These are phyloP conservation scores for Anthoptus insignis DNA, from an alignment of 2,888 invertebrate genomes.

Conservation along the genomic window DNA sequence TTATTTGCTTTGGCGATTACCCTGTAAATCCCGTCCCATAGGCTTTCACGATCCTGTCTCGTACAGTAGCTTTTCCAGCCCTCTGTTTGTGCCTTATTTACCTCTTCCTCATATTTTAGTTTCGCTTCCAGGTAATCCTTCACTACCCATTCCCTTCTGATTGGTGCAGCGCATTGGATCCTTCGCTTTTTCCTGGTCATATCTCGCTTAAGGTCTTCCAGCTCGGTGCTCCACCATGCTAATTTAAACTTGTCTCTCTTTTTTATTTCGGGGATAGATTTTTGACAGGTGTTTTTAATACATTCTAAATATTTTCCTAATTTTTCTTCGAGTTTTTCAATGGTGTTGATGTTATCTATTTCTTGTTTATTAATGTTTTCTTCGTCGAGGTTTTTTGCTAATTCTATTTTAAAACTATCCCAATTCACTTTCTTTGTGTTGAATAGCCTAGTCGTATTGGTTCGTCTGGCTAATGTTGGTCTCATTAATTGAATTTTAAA, in stretches of 20 bases:
- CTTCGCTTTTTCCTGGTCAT: conserved; percentile 10
- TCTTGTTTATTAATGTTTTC: too few species aligned
- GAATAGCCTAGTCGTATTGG: neutral
- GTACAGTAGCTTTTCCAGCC: conserved; percentile 45
- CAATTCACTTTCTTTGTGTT: neutral
- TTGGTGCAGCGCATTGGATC: neutral
- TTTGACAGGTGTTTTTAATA: neutral
- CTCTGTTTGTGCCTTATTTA: conserved; percentile 32
- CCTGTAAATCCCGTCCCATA: conserved; percentile 46
- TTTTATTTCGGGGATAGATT: conserved; percentile 39
- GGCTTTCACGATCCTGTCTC: conserved; percentile 39
- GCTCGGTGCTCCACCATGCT: conserved; percentile 14
- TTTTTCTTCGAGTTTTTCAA: neutral
- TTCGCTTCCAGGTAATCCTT: neutral
- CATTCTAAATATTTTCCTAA: neutral
- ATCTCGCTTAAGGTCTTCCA: conserved; percentile 3
- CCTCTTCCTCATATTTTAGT: neutral
- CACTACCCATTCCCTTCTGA: neutral
- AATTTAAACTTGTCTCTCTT: conserved; percentile 20
- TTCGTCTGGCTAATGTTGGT: conserved; percentile 1
- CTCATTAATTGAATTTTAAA: neutral
- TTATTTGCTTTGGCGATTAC: conserved; percentile 31
- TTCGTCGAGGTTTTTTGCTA: conserved; percentile 30
- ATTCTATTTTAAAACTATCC: conserved; percentile 2
- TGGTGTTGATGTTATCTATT: neutral